Evolutionary conservation across 2,888 invertebrate genomes (phyloP).

Genomic region (Chaitophorus viminalis): DNA sequence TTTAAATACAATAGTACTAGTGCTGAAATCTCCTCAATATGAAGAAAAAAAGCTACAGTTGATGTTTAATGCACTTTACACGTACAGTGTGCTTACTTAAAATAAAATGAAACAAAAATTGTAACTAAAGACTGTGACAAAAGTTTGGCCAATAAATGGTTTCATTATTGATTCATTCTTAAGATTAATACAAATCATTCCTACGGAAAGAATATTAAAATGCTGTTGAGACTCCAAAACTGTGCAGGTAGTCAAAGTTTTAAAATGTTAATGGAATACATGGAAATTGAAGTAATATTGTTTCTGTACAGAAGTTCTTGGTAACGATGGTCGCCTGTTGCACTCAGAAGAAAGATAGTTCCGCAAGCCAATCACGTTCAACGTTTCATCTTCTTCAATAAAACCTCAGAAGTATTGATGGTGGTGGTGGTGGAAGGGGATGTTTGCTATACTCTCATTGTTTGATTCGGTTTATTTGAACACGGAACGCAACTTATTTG

Average conservation of each 20-base stretch:
- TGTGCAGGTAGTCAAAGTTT: too few species aligned
- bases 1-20: too few species aligned
- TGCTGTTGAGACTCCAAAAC: neutral
- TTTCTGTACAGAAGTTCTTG: neutral
- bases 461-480: neutral
- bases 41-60: too few species aligned
- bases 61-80: too few species aligned
- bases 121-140: too few species aligned
- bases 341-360: neutral
- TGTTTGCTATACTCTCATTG: neutral
- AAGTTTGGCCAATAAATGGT: too few species aligned
- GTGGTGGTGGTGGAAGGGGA: neutral
- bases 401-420: neutral
- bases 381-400: neutral
- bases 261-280: too few species aligned
- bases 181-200: neutral
- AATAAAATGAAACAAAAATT: too few species aligned
- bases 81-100: too few species aligned
- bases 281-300: too few species aligned
- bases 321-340: neutral
- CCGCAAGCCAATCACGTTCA: neutral
- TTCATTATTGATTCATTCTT: too few species aligned
- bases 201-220: neutral
- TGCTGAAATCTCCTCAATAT: too few species aligned
- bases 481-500: neutral